phyloP scores from a whole-genome alignment of 2,113 vertebrate genomes.

The Naja naja region DNA sequence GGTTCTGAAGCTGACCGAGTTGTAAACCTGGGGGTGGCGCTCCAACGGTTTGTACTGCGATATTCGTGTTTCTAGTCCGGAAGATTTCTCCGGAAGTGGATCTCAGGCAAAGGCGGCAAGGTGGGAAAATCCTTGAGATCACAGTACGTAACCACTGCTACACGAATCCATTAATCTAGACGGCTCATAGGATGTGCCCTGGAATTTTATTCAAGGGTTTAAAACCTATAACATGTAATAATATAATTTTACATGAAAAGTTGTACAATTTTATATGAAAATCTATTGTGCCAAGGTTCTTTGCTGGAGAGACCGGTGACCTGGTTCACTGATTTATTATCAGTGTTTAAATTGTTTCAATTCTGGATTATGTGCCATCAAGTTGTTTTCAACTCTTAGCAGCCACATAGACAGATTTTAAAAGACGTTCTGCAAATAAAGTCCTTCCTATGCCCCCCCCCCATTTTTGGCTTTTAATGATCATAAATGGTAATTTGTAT shows the following conservation, averaged over 20 bases:
- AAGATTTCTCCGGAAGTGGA: background rate
- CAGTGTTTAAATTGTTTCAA: background rate
- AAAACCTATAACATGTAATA: background rate
- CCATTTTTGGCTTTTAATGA: background rate
- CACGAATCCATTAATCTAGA: background rate
- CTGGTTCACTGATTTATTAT: background rate
- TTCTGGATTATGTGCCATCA: background rate
- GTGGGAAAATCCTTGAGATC: background rate
- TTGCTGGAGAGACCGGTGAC: background rate
- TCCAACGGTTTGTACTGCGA: background rate
- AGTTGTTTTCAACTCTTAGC: background rate
- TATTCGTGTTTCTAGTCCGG: background rate
- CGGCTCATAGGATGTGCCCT: background rate
- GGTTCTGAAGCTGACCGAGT: fast-evolving
- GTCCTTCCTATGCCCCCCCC: background rate
- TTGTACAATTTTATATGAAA: background rate
- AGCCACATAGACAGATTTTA: background rate
- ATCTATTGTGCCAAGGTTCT: background rate
- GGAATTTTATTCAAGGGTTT: background rate
- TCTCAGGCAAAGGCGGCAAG: background rate
- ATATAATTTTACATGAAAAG: background rate
- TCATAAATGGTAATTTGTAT: background rate
- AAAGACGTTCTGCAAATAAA: background rate
- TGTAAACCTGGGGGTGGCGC: background rate
- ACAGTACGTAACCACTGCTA: background rate